Base-by-base conservation (phyloP, 2,113 vertebrate species). In the Leuciscus idus region DNA sequence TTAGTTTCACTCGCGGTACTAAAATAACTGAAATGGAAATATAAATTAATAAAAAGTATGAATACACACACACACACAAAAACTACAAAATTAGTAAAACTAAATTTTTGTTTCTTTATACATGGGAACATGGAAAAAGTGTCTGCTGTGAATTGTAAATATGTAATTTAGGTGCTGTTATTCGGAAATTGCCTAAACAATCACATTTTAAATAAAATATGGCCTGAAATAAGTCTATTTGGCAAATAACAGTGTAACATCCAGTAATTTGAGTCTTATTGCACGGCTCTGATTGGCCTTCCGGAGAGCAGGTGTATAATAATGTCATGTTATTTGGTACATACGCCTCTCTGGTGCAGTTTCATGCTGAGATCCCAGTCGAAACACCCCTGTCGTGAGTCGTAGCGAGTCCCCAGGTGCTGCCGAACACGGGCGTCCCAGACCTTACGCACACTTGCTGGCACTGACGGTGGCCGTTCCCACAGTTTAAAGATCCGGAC, bases 311-410 rank as follows among this genome's bases (percentile, higher is more conserved):
- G 59, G 1, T 79, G 23, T 6, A 64, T 81, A 74, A 52, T 19
- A 33, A 4, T 39, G 8, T 66, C 50, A 80, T 57, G 52, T 57
- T 15, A n/a, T 75, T 50, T 6, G 50, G 11, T 11, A 81, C 90
- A 86, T 89, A 98, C 97, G 91, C 95, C 96, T 48, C 93, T 96
- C 64, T 97, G 94, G 1, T 97, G 94, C 62, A 98, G 92, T 90
- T 97, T 98, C 96, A 98, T 97, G 33, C 86, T 90, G 55, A 98
- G 95, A 88, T 98, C 97, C 97, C 97, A 98, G 93, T 98, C 97
- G 13, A 96, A 97, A 89, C 94, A 94, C 4, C 96, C 96, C 6
- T 46, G 90, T 73, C 94, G 93, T 21, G 95, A 91, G 87, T 98
- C 95, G 0, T 98, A 98, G 50, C 97, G 95, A 0, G 93, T 92